Evolutionary conservation across 92 coral and sea anemone genomes (phyloP).

Genomic region (Scolanthus callimorphus): DNA sequence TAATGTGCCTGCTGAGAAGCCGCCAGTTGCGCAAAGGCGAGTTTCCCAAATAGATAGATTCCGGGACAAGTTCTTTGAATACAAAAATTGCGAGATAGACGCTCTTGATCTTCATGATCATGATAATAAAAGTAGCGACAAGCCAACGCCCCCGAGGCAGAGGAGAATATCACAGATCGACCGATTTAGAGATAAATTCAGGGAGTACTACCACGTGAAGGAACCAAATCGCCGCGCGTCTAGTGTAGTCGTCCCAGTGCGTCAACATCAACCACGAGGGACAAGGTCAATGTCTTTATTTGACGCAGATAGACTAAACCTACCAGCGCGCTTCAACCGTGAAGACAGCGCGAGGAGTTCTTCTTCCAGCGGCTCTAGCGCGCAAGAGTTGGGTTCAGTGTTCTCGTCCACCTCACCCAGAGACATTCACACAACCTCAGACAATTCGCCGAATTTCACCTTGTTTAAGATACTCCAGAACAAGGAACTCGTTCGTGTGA

Average conservation of each 20-base stretch:
- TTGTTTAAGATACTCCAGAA: constrained; percentile 41
- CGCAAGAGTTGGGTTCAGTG: constrained; percentile 9
- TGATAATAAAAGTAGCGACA: not conserved
- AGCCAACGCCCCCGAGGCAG: not conserved
- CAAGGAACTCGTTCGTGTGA: constrained; percentile 37
- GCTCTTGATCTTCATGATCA: constrained; percentile 13
- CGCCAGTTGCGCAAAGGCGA: not conserved
- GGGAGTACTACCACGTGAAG: constrained; percentile 23
- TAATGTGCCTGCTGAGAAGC: constrained; percentile 2
- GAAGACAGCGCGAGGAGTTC: constrained; percentile 17
- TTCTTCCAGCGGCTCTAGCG: constrained; percentile 12
- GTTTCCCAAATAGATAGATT: constrained; percentile 40
- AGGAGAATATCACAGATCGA: constrained; percentile 56
- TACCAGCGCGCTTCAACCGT: not conserved
- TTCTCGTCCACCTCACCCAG: not conserved
- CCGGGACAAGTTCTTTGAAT: constrained; percentile 35
- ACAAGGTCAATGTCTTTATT: constrained; percentile 7
- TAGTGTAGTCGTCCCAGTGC: not conserved
- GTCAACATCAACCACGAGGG: not conserved
- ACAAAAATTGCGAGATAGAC: constrained; percentile 11
- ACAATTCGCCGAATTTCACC: too few relatives aligned
- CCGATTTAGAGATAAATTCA: constrained; percentile 45
- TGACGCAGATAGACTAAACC: constrained; percentile 9
- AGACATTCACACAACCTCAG: not conserved
- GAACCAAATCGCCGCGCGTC: not conserved